These are phyloP conservation scores for Heterodera filipjevi DNA, from an alignment of 2,888 invertebrate genomes.

Conservation along the genomic window DNA sequence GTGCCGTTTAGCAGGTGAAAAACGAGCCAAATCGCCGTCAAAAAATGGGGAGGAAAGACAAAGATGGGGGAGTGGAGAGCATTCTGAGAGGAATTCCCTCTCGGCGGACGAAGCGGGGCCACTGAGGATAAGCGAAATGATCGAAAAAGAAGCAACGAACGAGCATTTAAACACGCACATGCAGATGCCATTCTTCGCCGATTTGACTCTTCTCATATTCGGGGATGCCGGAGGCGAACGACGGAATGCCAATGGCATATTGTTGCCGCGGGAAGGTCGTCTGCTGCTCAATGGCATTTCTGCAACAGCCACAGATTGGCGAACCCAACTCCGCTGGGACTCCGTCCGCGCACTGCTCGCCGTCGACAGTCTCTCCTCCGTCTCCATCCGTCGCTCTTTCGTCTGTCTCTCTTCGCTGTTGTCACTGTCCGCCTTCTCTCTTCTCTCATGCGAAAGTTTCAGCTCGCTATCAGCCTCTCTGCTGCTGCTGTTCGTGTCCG, in stretches of 20 bases:
- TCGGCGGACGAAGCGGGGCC: neutral
- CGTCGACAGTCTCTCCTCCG: conserved; percentile 1
- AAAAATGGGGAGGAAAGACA: neutral
- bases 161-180: neutral
- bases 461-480: neutral
- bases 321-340: conserved; percentile 24
- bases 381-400: neutral
- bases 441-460: neutral
- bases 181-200: neutral
- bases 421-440: neutral
- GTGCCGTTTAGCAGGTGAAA: conserved; percentile 12
- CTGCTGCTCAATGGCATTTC: neutral
- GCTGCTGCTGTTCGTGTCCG: conserved; percentile 19
- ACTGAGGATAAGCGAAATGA: no score
- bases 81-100: conserved; percentile 18
- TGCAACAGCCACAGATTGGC: neutral
- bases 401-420: neutral
- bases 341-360: conserved; percentile 13
- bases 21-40: neutral
- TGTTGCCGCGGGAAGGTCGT: neutral
- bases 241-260: neutral
- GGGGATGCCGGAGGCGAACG: neutral
- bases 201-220: neutral
- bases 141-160: neutral
- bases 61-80: conserved; percentile 19